Evolutionary conservation across 92 coral and sea anemone genomes (phyloP).

Genomic region (Palythoa heliodiscus): DNA sequence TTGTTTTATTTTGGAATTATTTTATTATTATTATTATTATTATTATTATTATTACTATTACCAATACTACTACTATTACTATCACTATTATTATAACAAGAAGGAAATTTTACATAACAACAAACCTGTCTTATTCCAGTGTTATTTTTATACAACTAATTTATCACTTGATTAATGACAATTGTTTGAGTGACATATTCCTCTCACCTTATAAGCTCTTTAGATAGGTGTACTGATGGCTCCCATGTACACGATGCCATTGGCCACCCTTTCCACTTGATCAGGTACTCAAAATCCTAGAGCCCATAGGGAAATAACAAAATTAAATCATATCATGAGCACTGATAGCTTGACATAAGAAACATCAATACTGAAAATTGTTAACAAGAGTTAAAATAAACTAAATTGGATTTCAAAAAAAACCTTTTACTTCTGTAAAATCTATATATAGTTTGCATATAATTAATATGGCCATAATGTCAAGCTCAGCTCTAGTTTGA

Average conservation of each 20-base stretch:
- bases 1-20: background rate
- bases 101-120: slow-evolving; percentile 4
- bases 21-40: background rate
- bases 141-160: background rate
- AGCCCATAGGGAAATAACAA: slow-evolving; percentile 3
- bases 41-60: background rate
- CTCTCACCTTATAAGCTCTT: background rate
- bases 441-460: background rate
- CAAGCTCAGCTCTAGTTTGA: slow-evolving; percentile 2
- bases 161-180: slow-evolving; percentile 1
- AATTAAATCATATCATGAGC: background rate
- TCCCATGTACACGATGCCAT: background rate
- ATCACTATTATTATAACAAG: background rate
- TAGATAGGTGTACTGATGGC: background rate
- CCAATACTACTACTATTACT: background rate
- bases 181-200: background rate
- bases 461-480: slow-evolving; percentile 1
- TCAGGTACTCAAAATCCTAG: background rate
- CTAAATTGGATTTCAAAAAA: background rate
- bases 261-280: slow-evolving; percentile 6
- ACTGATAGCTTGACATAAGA: background rate
- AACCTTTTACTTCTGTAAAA: background rate
- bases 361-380: background rate
- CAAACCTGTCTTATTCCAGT: slow-evolving; percentile 1
- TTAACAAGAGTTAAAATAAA: background rate